Conservation (phyloP, 2,113 vertebrate species). For the Cochlearius cochlearius region DNA sequence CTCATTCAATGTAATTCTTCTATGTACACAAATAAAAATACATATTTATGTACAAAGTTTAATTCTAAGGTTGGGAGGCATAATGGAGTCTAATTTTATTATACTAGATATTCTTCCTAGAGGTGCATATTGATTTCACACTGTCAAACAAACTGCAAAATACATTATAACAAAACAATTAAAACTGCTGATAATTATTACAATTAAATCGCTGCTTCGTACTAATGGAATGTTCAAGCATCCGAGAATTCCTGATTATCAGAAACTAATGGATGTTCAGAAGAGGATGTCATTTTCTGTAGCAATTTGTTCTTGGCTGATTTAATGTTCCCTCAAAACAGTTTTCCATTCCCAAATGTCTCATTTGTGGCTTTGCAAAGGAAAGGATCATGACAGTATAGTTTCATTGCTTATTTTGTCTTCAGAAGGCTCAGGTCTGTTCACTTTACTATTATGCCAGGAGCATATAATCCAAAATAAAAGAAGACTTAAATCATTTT, state of each 20-base stretch:
- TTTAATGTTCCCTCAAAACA: slow-evolving; percentile 59
- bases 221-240: slow-evolving; percentile 61
- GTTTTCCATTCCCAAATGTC: slow-evolving; percentile 13
- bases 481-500: neutral
- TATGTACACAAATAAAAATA: slow-evolving; percentile 10
- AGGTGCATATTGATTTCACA: slow-evolving; percentile 28
- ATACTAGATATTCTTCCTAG: slow-evolving; percentile 35
- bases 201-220: slow-evolving; percentile 49
- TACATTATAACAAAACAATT: slow-evolving; percentile 58
- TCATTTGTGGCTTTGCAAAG: slow-evolving; percentile 33
- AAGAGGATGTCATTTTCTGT: slow-evolving; percentile 55
- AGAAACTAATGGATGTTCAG: slow-evolving; percentile 57
- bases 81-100: slow-evolving; percentile 36
- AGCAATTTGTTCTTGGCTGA: slow-evolving; percentile 57
- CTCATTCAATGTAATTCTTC: neutral
- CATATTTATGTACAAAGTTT: neutral
- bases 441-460: neutral
- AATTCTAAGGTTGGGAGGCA: slow-evolving; percentile 34
- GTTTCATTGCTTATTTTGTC: slow-evolving; percentile 9
- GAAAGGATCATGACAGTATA: neutral
- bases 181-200: slow-evolving; percentile 57
- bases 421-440: neutral
- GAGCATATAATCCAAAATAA: neutral
- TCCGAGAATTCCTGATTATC: slow-evolving; percentile 53
- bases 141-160: slow-evolving; percentile 44